phyloP scores from a whole-genome alignment of 2,797 vertebrate species.

The Rhabdomys pumilio region DNA sequence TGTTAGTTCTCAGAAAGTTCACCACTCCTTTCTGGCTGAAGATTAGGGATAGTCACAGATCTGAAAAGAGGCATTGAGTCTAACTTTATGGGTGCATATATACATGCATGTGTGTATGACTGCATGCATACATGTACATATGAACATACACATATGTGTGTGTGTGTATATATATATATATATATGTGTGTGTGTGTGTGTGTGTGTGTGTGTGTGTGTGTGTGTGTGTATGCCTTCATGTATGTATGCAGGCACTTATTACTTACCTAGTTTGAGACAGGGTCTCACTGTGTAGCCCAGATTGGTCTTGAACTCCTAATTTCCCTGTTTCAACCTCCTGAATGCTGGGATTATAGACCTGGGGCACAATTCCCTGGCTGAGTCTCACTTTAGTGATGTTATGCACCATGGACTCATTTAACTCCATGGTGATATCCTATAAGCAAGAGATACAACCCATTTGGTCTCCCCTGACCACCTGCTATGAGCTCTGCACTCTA shows the following conservation, averaged over 20 bases:
- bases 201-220: neutral
- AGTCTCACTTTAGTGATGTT: neutral
- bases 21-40: neutral
- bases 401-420: neutral
- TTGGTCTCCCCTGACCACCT: neutral
- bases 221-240: neutral
- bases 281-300: neutral
- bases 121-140: neutral
- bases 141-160: too few species aligned
- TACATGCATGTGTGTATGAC: neutral
- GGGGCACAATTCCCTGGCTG: neutral
- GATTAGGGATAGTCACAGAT: neutral
- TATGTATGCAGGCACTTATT: neutral
- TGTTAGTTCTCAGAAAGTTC: neutral
- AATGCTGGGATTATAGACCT: neutral
- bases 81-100: neutral
- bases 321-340: neutral
- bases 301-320: neutral
- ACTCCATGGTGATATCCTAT: neutral
- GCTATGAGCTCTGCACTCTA: fast-evolving
- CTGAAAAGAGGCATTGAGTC: neutral
- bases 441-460: neutral
- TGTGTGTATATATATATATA: neutral
- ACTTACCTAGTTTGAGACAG: neutral
- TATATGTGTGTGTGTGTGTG: too few species aligned